Percentiles rank a stretch among this genome's conserved stretches.
These are phyloP conservation scores for Upupa epops DNA, from an alignment of 2,113 vertebrate species.

Conservation along the genomic window DNA sequence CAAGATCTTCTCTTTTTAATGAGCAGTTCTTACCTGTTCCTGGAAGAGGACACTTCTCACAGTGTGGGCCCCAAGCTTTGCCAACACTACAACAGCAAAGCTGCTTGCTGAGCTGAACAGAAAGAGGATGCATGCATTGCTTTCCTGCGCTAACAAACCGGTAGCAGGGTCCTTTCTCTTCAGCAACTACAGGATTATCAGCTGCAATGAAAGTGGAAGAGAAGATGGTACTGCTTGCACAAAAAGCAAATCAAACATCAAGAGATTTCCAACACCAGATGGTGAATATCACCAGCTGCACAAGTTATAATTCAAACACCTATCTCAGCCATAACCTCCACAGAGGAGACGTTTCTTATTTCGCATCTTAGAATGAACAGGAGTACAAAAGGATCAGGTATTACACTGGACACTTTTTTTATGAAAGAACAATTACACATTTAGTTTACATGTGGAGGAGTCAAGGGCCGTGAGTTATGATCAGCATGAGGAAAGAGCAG, in stretches of 20 bases:
- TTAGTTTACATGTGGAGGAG: not conserved
- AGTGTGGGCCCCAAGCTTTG: constrained; percentile 96
- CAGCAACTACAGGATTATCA: constrained; percentile 82
- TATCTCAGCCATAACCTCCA: not conserved
- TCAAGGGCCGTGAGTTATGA: not conserved
- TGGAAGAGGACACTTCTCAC: constrained; percentile 93
- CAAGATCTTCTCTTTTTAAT: not conserved
- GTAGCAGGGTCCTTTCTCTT: constrained; percentile 97
- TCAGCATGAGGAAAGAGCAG: not conserved
- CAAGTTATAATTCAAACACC: not conserved
- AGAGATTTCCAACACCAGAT: constrained; percentile 70
- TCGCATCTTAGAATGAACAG: not conserved
- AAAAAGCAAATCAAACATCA: constrained; percentile 50
- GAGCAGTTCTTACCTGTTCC: constrained; percentile 92
- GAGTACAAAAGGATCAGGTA: not conserved
- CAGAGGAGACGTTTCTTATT: not conserved
- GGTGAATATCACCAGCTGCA: not conserved
- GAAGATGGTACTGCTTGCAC: constrained; percentile 25
- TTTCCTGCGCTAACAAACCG: constrained; percentile 91
- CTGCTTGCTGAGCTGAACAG: constrained; percentile 96
- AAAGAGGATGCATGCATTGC: constrained; percentile 95
- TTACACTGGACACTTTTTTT: not conserved
- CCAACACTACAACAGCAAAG: constrained; percentile 99
- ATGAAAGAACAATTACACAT: not conserved
- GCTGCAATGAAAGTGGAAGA: constrained; percentile 80